These are phyloP conservation scores for Marcusenius ussheri DNA, from an alignment of 2,113 vertebrate species.

Conservation along the genomic window DNA sequence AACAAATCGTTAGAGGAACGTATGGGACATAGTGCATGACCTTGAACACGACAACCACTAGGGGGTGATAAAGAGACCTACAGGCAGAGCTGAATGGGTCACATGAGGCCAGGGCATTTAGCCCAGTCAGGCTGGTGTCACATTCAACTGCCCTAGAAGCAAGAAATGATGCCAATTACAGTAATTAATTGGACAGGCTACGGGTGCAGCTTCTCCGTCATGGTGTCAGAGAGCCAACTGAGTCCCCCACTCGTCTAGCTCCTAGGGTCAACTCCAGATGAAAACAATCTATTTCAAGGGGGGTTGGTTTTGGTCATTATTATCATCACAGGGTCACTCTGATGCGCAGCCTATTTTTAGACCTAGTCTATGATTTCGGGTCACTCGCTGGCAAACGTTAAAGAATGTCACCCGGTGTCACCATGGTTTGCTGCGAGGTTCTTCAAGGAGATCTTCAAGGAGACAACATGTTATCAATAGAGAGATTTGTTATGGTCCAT, in stretches of 20 bases:
- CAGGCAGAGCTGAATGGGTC: neutral
- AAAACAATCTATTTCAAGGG: constrained; percentile 42
- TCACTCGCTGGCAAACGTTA: constrained; percentile 42
- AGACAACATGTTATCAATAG: constrained; percentile 48
- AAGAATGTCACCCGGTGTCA: constrained; percentile 31
- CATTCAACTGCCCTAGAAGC: constrained; percentile 38
- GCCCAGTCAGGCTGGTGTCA: constrained; percentile 41
- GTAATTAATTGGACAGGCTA: constrained; percentile 60
- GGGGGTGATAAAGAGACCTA: neutral
- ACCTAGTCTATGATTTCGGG: constrained; percentile 41
- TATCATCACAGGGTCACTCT: constrained; percentile 47
- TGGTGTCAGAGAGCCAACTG: constrained; percentile 39
- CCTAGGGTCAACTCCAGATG: constrained; percentile 22
- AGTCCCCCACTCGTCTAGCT: constrained; percentile 36
- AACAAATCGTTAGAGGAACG: neutral
- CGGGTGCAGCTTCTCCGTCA: constrained; percentile 41
- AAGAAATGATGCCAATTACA: constrained; percentile 50
- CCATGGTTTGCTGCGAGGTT: constrained; percentile 24
- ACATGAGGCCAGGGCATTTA: neutral
- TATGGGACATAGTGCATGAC: neutral
- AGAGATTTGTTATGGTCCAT: constrained; percentile 53
- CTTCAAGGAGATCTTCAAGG: constrained; percentile 36
- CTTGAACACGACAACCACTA: neutral
- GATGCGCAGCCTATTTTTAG: constrained; percentile 51
- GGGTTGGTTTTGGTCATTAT: constrained; percentile 45